phyloP scores from a whole-genome alignment of 37 sponge, comb jelly and placozoan species.

The Geodia barretti region DNA sequence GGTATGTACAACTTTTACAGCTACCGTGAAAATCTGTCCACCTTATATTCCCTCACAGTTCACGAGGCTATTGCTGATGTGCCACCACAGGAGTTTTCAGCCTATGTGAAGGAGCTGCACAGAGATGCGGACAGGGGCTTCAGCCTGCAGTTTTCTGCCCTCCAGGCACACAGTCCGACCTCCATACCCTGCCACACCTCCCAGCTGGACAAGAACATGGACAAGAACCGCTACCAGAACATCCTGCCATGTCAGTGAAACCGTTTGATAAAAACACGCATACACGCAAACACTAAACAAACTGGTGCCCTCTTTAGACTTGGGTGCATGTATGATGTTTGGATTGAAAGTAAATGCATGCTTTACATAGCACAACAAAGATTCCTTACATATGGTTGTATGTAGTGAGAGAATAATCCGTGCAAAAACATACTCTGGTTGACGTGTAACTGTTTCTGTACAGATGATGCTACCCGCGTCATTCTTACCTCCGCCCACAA shows the following conservation, averaged over 20 bases:
- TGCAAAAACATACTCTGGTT: too few species aligned
- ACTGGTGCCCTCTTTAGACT: too few species aligned
- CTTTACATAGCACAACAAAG: too few species aligned
- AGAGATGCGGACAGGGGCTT: slow-evolving; percentile 34
- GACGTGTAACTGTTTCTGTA: too few species aligned
- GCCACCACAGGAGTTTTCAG: slow-evolving; percentile 22
- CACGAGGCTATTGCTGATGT: not conserved
- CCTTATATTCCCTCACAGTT: not conserved
- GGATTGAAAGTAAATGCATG: too few species aligned
- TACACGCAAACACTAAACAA: too few species aligned
- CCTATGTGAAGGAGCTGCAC: slow-evolving; percentile 53
- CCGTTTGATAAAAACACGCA: too few species aligned
- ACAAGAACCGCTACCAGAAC: slow-evolving; percentile 30
- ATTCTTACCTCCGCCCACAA: not conserved
- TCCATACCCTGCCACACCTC: not conserved
- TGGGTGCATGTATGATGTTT: too few species aligned
- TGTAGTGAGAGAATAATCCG: too few species aligned
- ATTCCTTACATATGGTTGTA: too few species aligned
- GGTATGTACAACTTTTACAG: too few species aligned
- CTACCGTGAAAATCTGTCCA: not conserved
- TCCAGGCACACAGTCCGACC: not conserved
- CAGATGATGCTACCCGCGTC: slow-evolving; percentile 39
- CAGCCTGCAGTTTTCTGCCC: not conserved
- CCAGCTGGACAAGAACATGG: not conserved
- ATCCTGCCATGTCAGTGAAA: slow-evolving; percentile 37